phyloP scores from a whole-genome alignment of 1,140 invertebrate genomes.

The Lamellibrachia luymesi region DNA sequence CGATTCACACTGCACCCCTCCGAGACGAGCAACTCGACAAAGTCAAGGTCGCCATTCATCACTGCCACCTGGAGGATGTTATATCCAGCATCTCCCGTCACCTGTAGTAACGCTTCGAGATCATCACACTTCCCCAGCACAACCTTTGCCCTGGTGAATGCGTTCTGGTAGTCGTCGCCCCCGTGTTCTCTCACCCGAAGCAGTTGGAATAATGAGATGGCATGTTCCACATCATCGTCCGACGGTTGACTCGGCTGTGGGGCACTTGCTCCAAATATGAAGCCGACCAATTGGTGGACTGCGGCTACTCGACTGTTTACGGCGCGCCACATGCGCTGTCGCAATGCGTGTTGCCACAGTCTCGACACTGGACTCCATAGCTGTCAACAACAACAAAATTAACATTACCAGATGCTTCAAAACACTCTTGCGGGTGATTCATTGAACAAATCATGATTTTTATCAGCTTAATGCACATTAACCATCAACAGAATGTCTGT shows the following conservation, averaged over 20 bases:
- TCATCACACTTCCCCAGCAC: constrained; percentile 17
- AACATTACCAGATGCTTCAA: no score
- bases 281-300: constrained; percentile 19
- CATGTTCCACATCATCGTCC: constrained; percentile 7
- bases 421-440: no score
- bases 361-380: neutral
- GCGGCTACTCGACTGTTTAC: constrained; percentile 12
- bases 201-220: constrained; percentile 11
- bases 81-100: constrained; percentile 17
- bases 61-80: constrained; percentile 23
- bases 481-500: no score
- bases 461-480: no score
- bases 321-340: constrained; percentile 1
- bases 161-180: neutral
- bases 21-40: constrained; percentile 32
- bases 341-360: neutral
- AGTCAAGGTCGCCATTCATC: constrained; percentile 2
- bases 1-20: constrained; percentile 26
- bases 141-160: neutral
- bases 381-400: neutral
- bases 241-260: constrained; percentile 9
- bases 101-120: constrained; percentile 14
- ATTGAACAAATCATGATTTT: no score
- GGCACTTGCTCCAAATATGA: constrained; percentile 16
- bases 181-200: neutral